Base-by-base conservation (phyloP, 2,888 invertebrate genomes). In the Xylota sylvarum region DNA sequence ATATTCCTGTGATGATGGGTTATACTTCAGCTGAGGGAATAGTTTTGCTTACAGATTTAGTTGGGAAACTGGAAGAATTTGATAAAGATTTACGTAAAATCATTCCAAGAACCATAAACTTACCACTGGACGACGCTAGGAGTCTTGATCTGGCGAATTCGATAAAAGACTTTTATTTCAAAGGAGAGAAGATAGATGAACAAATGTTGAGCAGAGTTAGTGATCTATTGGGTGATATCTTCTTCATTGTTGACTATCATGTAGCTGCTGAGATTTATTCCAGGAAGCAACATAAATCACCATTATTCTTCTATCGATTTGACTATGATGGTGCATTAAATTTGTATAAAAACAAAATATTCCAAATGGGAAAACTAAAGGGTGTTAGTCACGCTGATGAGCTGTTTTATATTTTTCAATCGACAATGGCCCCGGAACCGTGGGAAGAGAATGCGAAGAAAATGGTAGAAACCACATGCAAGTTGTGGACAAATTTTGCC, bases 401-500 rank as follows among this genome's bases (percentile, higher is more conserved):
- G 0, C 89, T 93, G 0, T 93, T 93, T 6, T 94, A 94, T 87
- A 84, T 95, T 9, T 92, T 94, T 17, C 93, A 92, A 83, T 88
- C 89, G 88, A 74, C 67, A 0, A 87, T 80, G 5, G 70, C 55
- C 6, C 77, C 79, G 2, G 87, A 86, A 0, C 65, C 88, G 0
- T 88, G 90, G 4, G 67, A 86, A 0, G 23, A 67, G 10, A 56
- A 82, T 0, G 76, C 88, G 17, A 88, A 88, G 69, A 70, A 72
- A 17, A 92, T 94, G 14, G 91, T 93, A 32, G 90, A 93, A 43
- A 91, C 92, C 62, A 92, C 94, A 90, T 91, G 93, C n/a, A 90
- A 91, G 37, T 91, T 94, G 91, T 94, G 95, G 94, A 93, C 94
- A 0, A 94, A 95, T 89, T 95, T 95, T 90, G 95, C 94, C 1